Base-by-base conservation (phyloP, 2,888 invertebrate genomes). In the Ctena decussata region DNA sequence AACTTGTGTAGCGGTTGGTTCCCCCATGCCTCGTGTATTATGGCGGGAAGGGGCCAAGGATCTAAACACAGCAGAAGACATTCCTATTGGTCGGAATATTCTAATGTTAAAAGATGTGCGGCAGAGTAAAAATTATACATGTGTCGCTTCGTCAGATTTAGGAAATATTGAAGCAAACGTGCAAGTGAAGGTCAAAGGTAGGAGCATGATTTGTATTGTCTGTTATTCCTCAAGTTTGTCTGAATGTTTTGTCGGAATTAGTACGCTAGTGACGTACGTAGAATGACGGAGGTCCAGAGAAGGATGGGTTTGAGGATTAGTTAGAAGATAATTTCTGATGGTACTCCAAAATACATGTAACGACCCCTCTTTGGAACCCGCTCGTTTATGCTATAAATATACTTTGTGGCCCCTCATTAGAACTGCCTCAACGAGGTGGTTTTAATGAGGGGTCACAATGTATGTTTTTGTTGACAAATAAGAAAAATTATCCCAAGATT, bases 1-100 rank as follows among this genome's bases (percentile, higher is more conserved):
- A 90, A 98, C 98, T 81, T 99, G 99, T 96, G 98, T 99, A 79
- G 99, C 99, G 15, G 98, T 98, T 41, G 99, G 99, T 30, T 98
- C 99, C 0, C 99, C 99, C 8, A 99, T 99, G 99, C 99, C 99
- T 0, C 97, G 97, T 93, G 99, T 99, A 78, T 98, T 98, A 96
- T 97, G 96, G 96, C 95, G 94, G 60, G 92, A 95, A 81, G 95
- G 94, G 21, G 94, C 93, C 70, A 81, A 90, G 96, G 98, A 98
- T 96, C 97, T 98, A 93, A 98, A 80, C 97, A 98, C 0, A 97
- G 98, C 72, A 99, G 98, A 37, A 69, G 92, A 92, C 49, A 85
- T 95, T 37, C 96, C 96, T 3, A 96, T 96, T 79, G 97, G 97
- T 32, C 97, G 97, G 84, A 99, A 99, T 96, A 97, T 98, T 21